Evolutionary conservation across 2,797 vertebrate genomes (phyloP).

Genomic region (Dermochelys coriacea): DNA sequence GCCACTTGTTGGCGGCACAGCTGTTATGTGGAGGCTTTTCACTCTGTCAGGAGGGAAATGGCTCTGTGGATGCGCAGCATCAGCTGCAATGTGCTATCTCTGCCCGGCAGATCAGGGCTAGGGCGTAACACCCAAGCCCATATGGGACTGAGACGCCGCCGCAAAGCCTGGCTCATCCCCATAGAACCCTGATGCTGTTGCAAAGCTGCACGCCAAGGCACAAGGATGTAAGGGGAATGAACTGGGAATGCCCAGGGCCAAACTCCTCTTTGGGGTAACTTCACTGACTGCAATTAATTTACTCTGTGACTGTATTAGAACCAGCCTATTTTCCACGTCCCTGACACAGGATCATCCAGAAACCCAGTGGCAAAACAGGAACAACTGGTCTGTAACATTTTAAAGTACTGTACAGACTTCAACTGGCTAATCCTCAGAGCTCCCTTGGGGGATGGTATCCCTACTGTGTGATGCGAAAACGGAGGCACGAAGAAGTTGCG

Average conservation of each 20-base stretch:
- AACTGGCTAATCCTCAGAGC: not conserved
- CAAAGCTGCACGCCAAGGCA: not conserved
- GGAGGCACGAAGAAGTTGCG: not conserved
- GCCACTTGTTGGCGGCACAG: not conserved
- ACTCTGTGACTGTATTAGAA: not conserved
- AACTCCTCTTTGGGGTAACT: not conserved
- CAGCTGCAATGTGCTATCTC: not conserved
- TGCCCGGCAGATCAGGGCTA: not conserved
- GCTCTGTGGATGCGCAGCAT: no score
- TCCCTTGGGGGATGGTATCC: no score
- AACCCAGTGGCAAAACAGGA: not conserved
- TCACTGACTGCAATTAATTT: not conserved
- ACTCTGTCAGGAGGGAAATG: not conserved
- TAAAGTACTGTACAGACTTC: not conserved
- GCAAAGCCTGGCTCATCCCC: no score
- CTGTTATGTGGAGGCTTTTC: not conserved
- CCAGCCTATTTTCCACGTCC: not conserved
- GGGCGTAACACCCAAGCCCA: not conserved
- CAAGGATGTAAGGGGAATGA: not conserved
- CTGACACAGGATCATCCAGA: not conserved
- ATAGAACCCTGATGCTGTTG: not conserved
- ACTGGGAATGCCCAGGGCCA: not conserved
- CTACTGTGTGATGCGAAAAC: not conserved
- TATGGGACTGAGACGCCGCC: not conserved
- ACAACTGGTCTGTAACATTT: not conserved